Conservation (phyloP, 1,140 invertebrate genomes). For the Ganaspis sp. region DNA sequence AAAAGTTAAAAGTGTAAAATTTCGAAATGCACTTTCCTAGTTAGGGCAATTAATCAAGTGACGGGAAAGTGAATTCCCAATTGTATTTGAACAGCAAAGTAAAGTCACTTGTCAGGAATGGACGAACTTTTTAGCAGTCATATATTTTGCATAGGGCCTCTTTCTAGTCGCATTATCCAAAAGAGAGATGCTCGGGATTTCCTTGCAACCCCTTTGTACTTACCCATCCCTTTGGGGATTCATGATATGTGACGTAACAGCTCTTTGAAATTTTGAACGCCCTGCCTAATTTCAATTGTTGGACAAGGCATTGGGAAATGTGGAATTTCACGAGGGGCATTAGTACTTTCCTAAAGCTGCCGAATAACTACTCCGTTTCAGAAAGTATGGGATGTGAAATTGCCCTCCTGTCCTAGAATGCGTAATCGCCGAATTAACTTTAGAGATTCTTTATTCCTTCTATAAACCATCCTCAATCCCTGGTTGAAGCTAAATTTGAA, state of each 20-base stretch:
- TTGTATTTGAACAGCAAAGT: too few relatives aligned
- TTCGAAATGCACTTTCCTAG: too few relatives aligned
- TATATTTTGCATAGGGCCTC: not conserved
- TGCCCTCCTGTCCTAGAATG: not conserved
- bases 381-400: conserved; percentile 20
- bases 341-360: conserved; percentile 18
- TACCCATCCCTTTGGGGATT: not conserved
- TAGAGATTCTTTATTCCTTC: conserved; percentile 8
- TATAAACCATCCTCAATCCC: not conserved
- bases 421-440: conserved; percentile 9
- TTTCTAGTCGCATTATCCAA: not conserved
- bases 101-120: too few relatives aligned
- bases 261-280: conserved; percentile 22
- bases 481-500: not conserved
- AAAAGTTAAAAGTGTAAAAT: too few relatives aligned
- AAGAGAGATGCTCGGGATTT: not conserved
- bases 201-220: not conserved
- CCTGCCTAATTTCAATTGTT: conserved; percentile 27
- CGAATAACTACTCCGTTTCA: not conserved
- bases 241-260: conserved; percentile 1
- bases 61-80: too few relatives aligned
- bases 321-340: conserved; percentile 27
- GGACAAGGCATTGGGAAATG: not conserved
- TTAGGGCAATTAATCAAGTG: too few relatives aligned
- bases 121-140: not conserved